A percentile compares a stretch with the other conserved stretches of the same genome.
Evolutionary conservation across 1,140 invertebrate genomes (phyloP).

Genomic region (Pantala flavescens): DNA sequence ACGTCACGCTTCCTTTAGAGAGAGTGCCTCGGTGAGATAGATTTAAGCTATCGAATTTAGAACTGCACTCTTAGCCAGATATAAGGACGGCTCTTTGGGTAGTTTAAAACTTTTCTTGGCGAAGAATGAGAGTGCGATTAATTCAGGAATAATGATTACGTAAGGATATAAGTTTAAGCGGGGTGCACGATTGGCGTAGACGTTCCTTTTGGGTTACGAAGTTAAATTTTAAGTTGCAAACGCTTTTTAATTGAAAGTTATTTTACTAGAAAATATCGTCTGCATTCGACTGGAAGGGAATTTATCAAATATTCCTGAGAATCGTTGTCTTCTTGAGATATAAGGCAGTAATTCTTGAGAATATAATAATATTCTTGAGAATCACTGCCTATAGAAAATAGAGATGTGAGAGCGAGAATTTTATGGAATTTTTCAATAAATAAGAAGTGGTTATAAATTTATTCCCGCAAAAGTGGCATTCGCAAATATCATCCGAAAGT

Average conservation of each 20-base stretch:
- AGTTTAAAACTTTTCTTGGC: neutral
- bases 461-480: too few species aligned
- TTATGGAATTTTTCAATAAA: too few species aligned
- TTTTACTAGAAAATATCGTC: neutral
- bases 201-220: neutral
- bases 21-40: neutral
- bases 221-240: neutral
- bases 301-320: too few species aligned
- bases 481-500: too few species aligned
- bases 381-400: too few species aligned
- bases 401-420: too few species aligned
- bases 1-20: constrained; percentile 3
- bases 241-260: neutral
- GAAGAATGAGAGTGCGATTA: neutral
- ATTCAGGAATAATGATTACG: neutral
- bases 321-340: too few species aligned
- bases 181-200: neutral
- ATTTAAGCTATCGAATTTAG: neutral
- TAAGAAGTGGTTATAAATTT: too few species aligned
- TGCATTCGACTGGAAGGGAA: neutral
- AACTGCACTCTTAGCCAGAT: too few species aligned
- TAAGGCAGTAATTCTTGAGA: too few species aligned
- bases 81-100: neutral
- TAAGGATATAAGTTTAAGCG: neutral
- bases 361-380: too few species aligned